phyloP scores from a whole-genome alignment of 1,140 invertebrate genomes.

The Vollenhovia emeryi region DNA sequence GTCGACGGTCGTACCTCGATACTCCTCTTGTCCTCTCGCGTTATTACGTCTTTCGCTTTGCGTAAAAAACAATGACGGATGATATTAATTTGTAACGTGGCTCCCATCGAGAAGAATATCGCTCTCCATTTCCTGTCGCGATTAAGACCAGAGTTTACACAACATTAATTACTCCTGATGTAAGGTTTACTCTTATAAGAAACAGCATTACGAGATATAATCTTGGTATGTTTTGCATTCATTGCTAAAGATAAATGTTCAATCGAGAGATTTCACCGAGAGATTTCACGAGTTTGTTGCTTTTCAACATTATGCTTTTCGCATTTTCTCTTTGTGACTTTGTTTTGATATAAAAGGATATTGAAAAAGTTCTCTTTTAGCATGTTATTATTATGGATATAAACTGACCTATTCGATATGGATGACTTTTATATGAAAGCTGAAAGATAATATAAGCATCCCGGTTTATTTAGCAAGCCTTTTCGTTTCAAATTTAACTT shows the following conservation, averaged over 20 bases:
- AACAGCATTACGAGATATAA: neutral
- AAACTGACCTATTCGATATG: constrained; percentile 7
- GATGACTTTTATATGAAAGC: constrained; percentile 9
- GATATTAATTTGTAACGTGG: constrained; percentile 4
- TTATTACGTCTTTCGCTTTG: constrained; percentile 26
- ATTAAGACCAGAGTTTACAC: neutral
- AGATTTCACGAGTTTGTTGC: neutral
- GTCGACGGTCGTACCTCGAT: neutral
- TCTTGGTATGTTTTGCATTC: constrained; percentile 1
- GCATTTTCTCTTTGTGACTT: neutral
- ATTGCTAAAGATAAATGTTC: neutral
- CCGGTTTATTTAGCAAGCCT: neutral
- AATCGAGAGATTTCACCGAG: neutral
- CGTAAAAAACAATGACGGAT: neutral
- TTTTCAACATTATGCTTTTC: neutral
- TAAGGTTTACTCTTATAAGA: neutral
- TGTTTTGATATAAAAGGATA: constrained; percentile 29
- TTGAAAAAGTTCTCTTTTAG: constrained; percentile 2
- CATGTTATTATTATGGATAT: neutral
- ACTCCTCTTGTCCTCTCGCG: neutral
- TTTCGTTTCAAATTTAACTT: neutral
- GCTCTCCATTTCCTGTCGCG: neutral
- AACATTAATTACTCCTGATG: constrained; percentile 20
- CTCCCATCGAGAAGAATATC: neutral
- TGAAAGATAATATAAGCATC: constrained; percentile 14